A percentile compares a stretch with the other conserved stretches of the same genome.
Evolutionary conservation across 2,113 vertebrate species (phyloP).

Genomic region (Protomyctophum bolini): DNA sequence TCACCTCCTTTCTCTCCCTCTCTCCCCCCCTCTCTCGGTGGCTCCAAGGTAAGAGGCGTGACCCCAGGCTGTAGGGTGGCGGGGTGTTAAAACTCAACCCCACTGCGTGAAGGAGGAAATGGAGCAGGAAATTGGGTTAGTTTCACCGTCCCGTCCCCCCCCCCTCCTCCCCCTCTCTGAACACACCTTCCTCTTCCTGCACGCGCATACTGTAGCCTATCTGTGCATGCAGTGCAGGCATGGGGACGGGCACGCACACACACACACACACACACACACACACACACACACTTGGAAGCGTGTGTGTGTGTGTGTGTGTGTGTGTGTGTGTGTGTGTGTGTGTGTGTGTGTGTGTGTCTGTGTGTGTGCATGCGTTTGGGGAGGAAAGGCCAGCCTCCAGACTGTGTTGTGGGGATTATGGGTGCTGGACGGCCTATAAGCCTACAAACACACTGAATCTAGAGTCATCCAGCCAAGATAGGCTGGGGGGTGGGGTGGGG

Average conservation of each 20-base stretch:
- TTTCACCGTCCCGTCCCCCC: constrained; percentile 61
- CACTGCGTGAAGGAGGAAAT: constrained; percentile 70
- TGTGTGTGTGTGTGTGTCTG: constrained; percentile 14
- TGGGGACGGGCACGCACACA: neutral
- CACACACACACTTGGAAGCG: constrained; percentile 55
- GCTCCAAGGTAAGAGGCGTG: constrained; percentile 65
- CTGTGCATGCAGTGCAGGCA: too few relatives aligned
- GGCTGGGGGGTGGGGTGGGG: constrained; percentile 51
- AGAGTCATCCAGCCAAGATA: constrained; percentile 78
- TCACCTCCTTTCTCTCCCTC: neutral
- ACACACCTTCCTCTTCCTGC: constrained; percentile 41
- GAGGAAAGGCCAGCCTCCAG: constrained; percentile 19
- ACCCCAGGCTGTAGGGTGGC: constrained; percentile 61
- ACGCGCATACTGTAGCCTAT: constrained; percentile 8
- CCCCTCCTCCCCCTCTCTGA: constrained; percentile 56
- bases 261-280: constrained; percentile 9
- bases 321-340: constrained; percentile 12
- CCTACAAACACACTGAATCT: constrained; percentile 75
- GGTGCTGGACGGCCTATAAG: constrained; percentile 60
- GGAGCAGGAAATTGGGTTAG: constrained; percentile 82
- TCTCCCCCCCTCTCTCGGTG: constrained; percentile 29
- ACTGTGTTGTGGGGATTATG: constrained; percentile 69
- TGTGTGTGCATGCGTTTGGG: constrained; percentile 47
- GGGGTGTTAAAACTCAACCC: constrained; percentile 61
- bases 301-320: constrained; percentile 11